Base-by-base conservation (phyloP, 92 coral and sea anemone species). In the Umimayanthus kanabou region DNA sequence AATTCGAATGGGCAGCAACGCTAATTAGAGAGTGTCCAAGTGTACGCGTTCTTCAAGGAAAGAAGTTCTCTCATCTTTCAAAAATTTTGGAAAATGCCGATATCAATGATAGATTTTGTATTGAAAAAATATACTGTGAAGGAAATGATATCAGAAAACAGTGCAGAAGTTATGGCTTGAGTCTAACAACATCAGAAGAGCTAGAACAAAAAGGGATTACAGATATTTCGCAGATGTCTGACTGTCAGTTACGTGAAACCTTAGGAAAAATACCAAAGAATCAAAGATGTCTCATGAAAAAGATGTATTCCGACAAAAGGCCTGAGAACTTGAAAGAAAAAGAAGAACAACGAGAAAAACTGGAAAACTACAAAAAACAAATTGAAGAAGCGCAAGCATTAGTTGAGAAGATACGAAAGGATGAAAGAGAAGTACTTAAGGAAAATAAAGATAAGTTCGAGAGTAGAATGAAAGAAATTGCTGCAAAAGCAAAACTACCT, bases 91-190 rank as follows among this genome's bases (percentile, higher is more conserved):
- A 81, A 45, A 23, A 39, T 20, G 85, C 74, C 26, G 76, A 81
- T 39, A 40, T 5, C 14, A 2, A 15, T 22, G 85, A 81, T 45
- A 39, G 76, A 42, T 11, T 20, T 20, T 39, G 29, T 81, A 42
- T 81, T 20, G 76, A 81, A 64, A 66, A 81, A 18, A n/a, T 81
- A n/a, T 81, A 39, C 39, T 23, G 33, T 11, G 85, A 81, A 66
- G 85, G 85, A 39, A 64, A 16, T 23, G 57, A 64, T 4, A 66
- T 81, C 39, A 81, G 85, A 39, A 65, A 66, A 37, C 74, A 64
- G n/a, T 81, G 85, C 75, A 66, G 15, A 65, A 65, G 11, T 7
- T 81, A 64, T 66, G 85, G 85, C 9, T 25, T 81, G 4, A 67
- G 75, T 23, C 76, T 66, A 14, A 20, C 66, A 43, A 40, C 75